A percentile compares a stretch with the other conserved stretches of the same genome.
Conservation (phyloP, 2,797 vertebrate genomes). For the Lateolabrax maculatus region DNA sequence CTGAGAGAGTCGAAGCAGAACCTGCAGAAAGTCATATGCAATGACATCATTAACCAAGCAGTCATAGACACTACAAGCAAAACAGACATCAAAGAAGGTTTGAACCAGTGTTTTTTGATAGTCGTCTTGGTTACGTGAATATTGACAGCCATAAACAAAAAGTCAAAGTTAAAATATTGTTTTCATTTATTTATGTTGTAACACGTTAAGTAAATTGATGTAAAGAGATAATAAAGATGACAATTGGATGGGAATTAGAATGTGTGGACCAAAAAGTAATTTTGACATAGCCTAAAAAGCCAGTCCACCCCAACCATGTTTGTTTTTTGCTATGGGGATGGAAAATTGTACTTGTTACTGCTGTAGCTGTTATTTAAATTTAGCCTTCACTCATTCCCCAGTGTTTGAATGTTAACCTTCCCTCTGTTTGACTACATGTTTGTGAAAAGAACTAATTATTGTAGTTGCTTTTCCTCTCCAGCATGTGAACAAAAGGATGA, state of each 20-base stretch:
- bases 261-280: too few relatives aligned
- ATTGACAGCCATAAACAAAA: not conserved
- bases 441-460: not conserved
- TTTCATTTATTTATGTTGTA: too few relatives aligned
- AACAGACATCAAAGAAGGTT: conserved; percentile 72
- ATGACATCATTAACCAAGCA: conserved; percentile 36
- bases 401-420: not conserved
- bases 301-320: not conserved
- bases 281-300: too few relatives aligned
- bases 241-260: too few relatives aligned
- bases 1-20: conserved; percentile 67
- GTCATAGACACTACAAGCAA: conserved; percentile 1
- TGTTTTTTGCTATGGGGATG: not conserved
- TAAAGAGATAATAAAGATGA: not conserved
- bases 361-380: not conserved
- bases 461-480: conserved; percentile 48
- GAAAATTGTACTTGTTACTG: not conserved
- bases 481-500: conserved; percentile 83
- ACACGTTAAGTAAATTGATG: too few relatives aligned
- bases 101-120: not conserved
- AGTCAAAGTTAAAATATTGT: not conserved
- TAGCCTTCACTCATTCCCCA: not conserved
- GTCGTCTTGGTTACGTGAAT: not conserved
- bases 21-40: conserved; percentile 82
- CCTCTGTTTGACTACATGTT: not conserved